A percentile compares a stretch with the other conserved stretches of the same genome.
Conservation (phyloP, 2,113 vertebrate genomes). For the Poecile atricapillus region DNA sequence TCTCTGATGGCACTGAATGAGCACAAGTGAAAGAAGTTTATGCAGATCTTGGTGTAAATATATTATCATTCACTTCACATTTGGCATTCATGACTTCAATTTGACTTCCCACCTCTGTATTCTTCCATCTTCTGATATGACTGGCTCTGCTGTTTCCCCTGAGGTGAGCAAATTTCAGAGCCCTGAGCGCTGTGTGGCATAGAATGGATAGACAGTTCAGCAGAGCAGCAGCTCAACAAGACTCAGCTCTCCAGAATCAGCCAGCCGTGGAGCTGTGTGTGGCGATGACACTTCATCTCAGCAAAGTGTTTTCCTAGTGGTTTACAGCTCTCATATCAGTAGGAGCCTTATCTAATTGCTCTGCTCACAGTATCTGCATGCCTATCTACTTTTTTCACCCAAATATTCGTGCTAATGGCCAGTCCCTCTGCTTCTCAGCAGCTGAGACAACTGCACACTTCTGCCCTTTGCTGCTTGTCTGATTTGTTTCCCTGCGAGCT, state of each 20-base stretch:
- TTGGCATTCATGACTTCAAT: background rate
- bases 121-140: accelerated
- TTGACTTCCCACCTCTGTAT: background rate
- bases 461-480: background rate
- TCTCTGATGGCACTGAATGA: background rate
- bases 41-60: background rate
- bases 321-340: background rate
- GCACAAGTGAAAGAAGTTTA: background rate
- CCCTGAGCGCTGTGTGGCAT: accelerated
- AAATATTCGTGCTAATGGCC: background rate
- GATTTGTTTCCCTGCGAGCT: background rate
- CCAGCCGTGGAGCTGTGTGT: background rate
- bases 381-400: background rate
- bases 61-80: background rate
- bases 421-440: background rate
- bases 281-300: constrained; percentile 32
- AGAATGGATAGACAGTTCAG: background rate
- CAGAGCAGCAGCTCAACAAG: background rate
- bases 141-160: background rate
- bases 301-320: background rate
- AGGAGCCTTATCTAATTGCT: constrained; percentile 7
- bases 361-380: background rate
- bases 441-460: background rate
- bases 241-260: constrained; percentile 10
- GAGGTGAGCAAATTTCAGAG: background rate